Evolutionary conservation across 1,140 invertebrate species (phyloP).

Genomic region (Drosophila prosaltans): DNA sequence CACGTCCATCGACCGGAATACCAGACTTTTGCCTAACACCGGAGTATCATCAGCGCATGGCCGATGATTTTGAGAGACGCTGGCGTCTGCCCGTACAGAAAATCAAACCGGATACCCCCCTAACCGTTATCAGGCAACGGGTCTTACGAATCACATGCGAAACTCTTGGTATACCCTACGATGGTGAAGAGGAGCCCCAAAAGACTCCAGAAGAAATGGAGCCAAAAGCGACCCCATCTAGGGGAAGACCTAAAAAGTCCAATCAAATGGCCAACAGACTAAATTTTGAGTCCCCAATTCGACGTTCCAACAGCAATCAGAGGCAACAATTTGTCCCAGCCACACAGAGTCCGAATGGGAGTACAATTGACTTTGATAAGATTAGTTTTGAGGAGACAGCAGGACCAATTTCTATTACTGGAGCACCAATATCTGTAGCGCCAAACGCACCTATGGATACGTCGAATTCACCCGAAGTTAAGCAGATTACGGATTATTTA

Average conservation of each 20-base stretch:
- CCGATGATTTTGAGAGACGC: constrained; percentile 72
- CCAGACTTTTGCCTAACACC: constrained; percentile 77
- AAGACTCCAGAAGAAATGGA: background rate
- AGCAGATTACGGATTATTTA: constrained; percentile 74
- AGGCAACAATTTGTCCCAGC: background rate
- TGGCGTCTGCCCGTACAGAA: constrained; percentile 75
- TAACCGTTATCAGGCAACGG: constrained; percentile 67
- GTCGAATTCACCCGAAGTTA: constrained; percentile 57
- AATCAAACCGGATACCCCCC: constrained; percentile 71
- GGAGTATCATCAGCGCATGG: constrained; percentile 77
- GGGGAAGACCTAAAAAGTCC: background rate
- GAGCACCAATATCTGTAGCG: background rate
- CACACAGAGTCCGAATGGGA: constrained; percentile 17
- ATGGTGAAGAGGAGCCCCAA: constrained; percentile 7
- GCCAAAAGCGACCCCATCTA: background rate
- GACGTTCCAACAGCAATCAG: constrained; percentile 24
- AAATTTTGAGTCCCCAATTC: constrained; percentile 42
- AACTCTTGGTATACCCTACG: constrained; percentile 69
- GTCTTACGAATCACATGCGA: constrained; percentile 75
- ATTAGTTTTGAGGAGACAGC: constrained; percentile 76
- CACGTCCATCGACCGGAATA: constrained; percentile 58
- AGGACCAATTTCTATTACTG: background rate
- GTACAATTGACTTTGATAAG: constrained; percentile 77
- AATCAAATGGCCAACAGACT: constrained; percentile 18
- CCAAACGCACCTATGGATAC: background rate